phyloP scores from a whole-genome alignment of 1,140 invertebrate species.

The Caerostris extrusa region DNA sequence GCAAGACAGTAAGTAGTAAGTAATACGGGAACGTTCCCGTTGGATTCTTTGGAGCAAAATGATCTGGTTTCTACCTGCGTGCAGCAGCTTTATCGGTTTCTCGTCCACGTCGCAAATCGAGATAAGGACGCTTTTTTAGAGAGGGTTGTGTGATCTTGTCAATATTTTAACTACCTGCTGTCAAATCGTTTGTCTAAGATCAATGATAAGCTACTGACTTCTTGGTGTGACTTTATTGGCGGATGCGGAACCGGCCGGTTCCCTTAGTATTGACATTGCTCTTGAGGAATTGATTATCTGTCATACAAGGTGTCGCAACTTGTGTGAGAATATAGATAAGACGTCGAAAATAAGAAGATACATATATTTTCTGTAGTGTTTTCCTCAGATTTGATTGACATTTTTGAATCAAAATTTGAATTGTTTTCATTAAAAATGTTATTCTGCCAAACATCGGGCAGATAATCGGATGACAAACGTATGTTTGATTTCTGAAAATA shows the following conservation, averaged over 20 bases:
- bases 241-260: conserved; percentile 37
- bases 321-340: not conserved
- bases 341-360: not conserved
- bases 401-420: not conserved
- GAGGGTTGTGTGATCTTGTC: not conserved
- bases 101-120: not conserved
- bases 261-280: conserved; percentile 30
- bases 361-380: not conserved
- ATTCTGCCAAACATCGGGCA: no score
- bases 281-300: conserved; percentile 26
- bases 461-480: no score
- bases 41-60: not conserved
- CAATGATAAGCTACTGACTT: conserved; percentile 20
- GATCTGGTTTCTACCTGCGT: conserved; percentile 21
- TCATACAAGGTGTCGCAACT: not conserved
- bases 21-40: conserved; percentile 17
- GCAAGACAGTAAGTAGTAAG: not conserved
- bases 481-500: no score
- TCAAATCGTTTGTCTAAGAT: conserved; percentile 14
- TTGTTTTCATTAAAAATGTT: not conserved
- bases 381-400: not conserved
- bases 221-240: not conserved
- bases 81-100: conserved; percentile 9
- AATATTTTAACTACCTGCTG: conserved; percentile 37
- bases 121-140: conserved; percentile 28